These are phyloP conservation scores for Drosophila quinaria DNA, from an alignment of 2,888 invertebrate genomes.

Conservation along the genomic window DNA sequence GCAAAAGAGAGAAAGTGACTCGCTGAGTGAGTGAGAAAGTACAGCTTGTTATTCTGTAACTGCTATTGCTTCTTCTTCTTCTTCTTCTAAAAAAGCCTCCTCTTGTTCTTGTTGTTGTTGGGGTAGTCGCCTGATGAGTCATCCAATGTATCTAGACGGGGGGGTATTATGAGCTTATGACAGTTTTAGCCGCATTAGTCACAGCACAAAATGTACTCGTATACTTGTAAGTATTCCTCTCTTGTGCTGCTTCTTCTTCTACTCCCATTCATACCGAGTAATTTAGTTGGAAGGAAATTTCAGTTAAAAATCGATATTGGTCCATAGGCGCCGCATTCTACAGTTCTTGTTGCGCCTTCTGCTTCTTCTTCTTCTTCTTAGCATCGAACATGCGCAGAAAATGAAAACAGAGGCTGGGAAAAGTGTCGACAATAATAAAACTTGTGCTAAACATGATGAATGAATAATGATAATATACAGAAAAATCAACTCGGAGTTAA, in stretches of 20 bases:
- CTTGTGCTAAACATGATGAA: slow-evolving; percentile 3
- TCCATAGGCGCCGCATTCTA: slow-evolving; percentile 28
- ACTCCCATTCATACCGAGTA: background rate
- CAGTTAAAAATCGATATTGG: slow-evolving; percentile 56
- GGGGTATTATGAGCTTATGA: slow-evolving; percentile 29
- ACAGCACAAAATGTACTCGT: slow-evolving; percentile 10
- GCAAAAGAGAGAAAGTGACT: slow-evolving; percentile 52
- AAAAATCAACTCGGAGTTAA: background rate
- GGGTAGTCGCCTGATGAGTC: slow-evolving; percentile 61
- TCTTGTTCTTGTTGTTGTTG: slow-evolving; percentile 30
- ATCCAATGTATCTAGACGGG: slow-evolving; percentile 18
- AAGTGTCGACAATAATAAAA: slow-evolving; percentile 20
- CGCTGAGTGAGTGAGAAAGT: slow-evolving; percentile 38
- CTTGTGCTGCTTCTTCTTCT: slow-evolving; percentile 14
- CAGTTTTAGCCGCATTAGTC: slow-evolving; percentile 18
- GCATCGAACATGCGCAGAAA: slow-evolving; percentile 35
- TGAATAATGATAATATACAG: background rate
- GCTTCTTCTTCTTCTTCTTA: slow-evolving; percentile 19
- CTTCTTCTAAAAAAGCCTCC: slow-evolving; percentile 10
- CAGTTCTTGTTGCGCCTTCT: slow-evolving; percentile 51
- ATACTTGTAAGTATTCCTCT: slow-evolving; percentile 53
- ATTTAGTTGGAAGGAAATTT: background rate
- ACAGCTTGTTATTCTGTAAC: slow-evolving; percentile 24
- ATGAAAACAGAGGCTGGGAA: slow-evolving; percentile 2
- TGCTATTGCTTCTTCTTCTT: slow-evolving; percentile 21